phyloP scores from a whole-genome alignment of 2,113 vertebrate genomes.

The Grus americana region DNA sequence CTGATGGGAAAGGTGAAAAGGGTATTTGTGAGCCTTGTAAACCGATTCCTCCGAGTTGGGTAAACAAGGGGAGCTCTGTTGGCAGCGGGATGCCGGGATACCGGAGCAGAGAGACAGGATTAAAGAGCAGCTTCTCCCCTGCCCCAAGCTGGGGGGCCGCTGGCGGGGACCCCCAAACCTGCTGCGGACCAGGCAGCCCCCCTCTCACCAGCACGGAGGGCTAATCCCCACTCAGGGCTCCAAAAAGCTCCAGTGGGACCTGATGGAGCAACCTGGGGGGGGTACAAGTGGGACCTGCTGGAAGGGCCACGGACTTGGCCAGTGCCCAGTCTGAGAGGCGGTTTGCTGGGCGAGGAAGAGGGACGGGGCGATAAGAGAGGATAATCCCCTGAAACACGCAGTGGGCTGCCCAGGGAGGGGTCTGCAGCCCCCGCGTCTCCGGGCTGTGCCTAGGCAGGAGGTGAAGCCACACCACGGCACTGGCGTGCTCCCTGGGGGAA shows the following conservation, averaged over 20 bases:
- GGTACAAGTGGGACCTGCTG: not conserved
- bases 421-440: not conserved
- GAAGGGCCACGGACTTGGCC: not conserved
- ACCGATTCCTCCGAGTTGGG: conserved; percentile 70
- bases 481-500: accelerated
- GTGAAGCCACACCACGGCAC: not conserved
- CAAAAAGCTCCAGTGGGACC: not conserved
- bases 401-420: not conserved
- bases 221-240: not conserved
- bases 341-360: not conserved
- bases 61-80: conserved; percentile 76
- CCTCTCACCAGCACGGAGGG: not conserved
- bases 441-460: not conserved
- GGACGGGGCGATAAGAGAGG: not conserved
- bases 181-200: not conserved
- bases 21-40: conserved; percentile 76
- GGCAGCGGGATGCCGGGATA: conserved; percentile 34
- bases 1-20: conserved; percentile 80
- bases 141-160: not conserved
- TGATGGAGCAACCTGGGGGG: accelerated
- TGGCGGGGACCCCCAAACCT: not conserved
- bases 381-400: not conserved
- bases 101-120: not conserved
- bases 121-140: not conserved
- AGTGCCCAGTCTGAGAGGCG: accelerated